These are phyloP conservation scores for Parelbella ahira DNA, from an alignment of 2,888 invertebrate species.

Conservation along the genomic window DNA sequence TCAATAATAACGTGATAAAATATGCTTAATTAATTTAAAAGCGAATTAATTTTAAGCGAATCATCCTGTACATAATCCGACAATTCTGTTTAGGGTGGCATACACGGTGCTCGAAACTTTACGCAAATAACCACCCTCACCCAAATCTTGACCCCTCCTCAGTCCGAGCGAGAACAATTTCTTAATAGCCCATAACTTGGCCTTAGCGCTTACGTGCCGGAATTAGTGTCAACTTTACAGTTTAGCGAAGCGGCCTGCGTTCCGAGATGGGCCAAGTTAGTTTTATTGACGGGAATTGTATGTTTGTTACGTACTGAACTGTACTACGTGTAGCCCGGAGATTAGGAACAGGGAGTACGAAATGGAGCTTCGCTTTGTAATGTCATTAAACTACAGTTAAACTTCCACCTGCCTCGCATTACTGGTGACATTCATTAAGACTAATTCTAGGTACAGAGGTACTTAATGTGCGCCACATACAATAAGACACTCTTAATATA, in stretches of 20 bases:
- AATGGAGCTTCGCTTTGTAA: too few species aligned
- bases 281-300: conserved; percentile 15
- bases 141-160: conserved; percentile 25
- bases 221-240: conserved; percentile 62
- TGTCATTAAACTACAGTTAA: too few species aligned
- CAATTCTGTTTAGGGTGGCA: conserved; percentile 47
- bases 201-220: conserved; percentile 57
- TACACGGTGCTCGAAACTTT: conserved; percentile 59
- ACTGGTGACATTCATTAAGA: too few species aligned
- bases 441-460: too few species aligned
- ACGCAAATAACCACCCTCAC: conserved; percentile 52
- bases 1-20: too few species aligned
- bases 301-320: background rate
- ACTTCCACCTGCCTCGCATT: too few species aligned
- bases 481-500: too few species aligned
- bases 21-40: too few species aligned
- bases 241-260: conserved; percentile 27
- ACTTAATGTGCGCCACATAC: too few species aligned
- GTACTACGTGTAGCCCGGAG: too few species aligned
- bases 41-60: too few species aligned
- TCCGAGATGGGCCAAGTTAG: conserved; percentile 21
- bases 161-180: conserved; percentile 68
- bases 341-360: too few species aligned
- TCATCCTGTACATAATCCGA: conserved; percentile 48
- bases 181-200: conserved; percentile 74